Base-by-base conservation (phyloP, 2,888 invertebrate species). In the Schrankia costaestrigalis region DNA sequence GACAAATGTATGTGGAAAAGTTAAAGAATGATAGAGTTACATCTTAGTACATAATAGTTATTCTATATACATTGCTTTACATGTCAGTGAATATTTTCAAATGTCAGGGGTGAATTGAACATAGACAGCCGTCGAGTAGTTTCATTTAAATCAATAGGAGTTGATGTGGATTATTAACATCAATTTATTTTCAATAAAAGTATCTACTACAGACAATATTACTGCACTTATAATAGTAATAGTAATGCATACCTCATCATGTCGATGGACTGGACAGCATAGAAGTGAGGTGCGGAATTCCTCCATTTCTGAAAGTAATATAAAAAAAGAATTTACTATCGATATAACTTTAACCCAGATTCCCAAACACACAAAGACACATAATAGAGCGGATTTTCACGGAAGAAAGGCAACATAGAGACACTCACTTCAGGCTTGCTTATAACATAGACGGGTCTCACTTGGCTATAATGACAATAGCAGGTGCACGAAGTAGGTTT, bases 241-340 rank as follows among this genome's bases (percentile, higher is more conserved):
- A 42, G 43, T 46, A 43, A 48, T 58, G 58, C 64, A 63, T 77
- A 86, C 86, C 86, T 83, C 68, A n/a, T n/a, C n/a, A 80, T 71
- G 52, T 86, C 87, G 43, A 84, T 63, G 26, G 83, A 78, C 55
- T 87, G 86, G 23, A 78, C 72, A 18, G 86, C 78, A 58, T 87
- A 87, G 65, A 87, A 87, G 53, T 71, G 77, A 3, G 82, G 85
- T 35, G 85, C 82, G 9, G 86, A 85, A 51, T 85, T 81, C 42
- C 87, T 75, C 87, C 87, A 87, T 78, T 85, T 85, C 87, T 87
- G 85, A 47, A 86, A 86, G 47, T 59, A 60, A 5, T 30, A 12
- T 26, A 24, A 14, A 7, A 7, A 15, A 11, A 6, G 19, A 11
- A 19, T 27, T 2, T 1, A 18, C 21, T 9, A 21, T 27, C 18